Conservation (phyloP, 2,113 vertebrate species). For the Bostrychus sinensis region DNA sequence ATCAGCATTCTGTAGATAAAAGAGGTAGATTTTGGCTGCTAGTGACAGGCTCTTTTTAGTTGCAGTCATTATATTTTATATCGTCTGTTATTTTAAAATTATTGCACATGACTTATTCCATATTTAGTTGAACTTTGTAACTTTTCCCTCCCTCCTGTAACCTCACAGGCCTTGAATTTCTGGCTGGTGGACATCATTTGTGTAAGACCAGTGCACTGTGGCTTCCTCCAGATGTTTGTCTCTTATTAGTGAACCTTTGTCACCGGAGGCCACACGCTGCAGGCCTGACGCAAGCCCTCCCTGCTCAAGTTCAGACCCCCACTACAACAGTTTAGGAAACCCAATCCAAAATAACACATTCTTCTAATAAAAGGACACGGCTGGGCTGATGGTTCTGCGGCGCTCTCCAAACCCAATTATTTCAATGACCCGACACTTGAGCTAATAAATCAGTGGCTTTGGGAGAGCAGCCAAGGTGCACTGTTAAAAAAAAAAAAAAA, state of each 20-base stretch:
- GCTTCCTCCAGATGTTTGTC: no score
- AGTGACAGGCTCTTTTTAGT: not conserved
- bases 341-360: conserved; percentile 71
- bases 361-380: conserved; percentile 67
- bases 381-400: conserved; percentile 47
- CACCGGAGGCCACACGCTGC: conserved; percentile 24
- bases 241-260: conserved; percentile 66
- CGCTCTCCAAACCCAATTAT: conserved; percentile 68
- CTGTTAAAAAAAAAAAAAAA: conserved; percentile 8
- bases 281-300: conserved; percentile 35
- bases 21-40: no score
- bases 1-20: no score
- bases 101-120: conserved; percentile 1
- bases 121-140: conserved; percentile 13
- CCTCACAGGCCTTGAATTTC: conserved; percentile 8
- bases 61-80: not conserved
- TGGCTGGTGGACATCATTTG: conserved; percentile 28
- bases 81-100: not conserved
- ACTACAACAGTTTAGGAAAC: conserved; percentile 41
- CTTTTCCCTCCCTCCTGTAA: not conserved
- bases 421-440: conserved; percentile 59
- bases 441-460: conserved; percentile 68
- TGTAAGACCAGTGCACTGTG: conserved; percentile 50
- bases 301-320: conserved; percentile 29
- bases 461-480: conserved; percentile 44